Evolutionary conservation across 2,888 invertebrate species (phyloP).

Genomic region (Epinotia bilunana): DNA sequence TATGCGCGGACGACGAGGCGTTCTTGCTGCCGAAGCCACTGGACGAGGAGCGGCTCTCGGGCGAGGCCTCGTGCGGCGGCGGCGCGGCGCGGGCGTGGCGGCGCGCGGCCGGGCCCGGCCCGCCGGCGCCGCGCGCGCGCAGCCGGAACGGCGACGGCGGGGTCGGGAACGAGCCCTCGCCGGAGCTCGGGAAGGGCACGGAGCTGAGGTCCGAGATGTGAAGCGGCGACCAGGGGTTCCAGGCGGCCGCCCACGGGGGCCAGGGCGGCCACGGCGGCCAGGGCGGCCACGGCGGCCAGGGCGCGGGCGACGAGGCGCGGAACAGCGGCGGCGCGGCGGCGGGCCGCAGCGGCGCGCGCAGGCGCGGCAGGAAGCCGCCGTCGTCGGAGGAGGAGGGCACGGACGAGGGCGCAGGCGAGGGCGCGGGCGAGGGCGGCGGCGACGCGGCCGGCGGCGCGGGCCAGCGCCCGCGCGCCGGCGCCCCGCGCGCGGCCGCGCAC

Average conservation of each 20-base stretch:
- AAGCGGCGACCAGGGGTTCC: constrained; percentile 89
- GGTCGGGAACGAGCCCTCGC: constrained; percentile 91
- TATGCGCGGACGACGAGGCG: constrained; percentile 92
- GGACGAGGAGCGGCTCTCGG: constrained; percentile 94
- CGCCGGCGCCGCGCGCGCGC: constrained; percentile 85
- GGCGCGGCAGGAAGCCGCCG: constrained; percentile 90
- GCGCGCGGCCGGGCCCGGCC: constrained; percentile 83
- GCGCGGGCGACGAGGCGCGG: constrained; percentile 77
- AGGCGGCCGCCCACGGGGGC: constrained; percentile 86
- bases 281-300: constrained; percentile 77
- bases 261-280: constrained; percentile 86
- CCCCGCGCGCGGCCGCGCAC: constrained; percentile 79
- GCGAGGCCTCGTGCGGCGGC: constrained; percentile 90
- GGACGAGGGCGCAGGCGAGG: constrained; percentile 64
- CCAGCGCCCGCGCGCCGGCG: constrained; percentile 60
- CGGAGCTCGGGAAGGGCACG: constrained; percentile 91
- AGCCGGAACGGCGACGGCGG: constrained; percentile 88
- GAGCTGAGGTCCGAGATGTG: constrained; percentile 95
- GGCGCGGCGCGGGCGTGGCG: constrained; percentile 85
- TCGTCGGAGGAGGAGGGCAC: constrained; percentile 89
- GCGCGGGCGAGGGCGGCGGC: constrained; percentile 54
- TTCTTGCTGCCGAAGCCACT: constrained; percentile 97
- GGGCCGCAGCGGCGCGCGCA: constrained; percentile 81
- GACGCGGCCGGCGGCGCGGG: constrained; percentile 64
- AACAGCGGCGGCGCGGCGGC: constrained; percentile 85